These are phyloP conservation scores for Sebastiscus tertius DNA, from an alignment of 2,797 vertebrate genomes.

Conservation along the genomic window DNA sequence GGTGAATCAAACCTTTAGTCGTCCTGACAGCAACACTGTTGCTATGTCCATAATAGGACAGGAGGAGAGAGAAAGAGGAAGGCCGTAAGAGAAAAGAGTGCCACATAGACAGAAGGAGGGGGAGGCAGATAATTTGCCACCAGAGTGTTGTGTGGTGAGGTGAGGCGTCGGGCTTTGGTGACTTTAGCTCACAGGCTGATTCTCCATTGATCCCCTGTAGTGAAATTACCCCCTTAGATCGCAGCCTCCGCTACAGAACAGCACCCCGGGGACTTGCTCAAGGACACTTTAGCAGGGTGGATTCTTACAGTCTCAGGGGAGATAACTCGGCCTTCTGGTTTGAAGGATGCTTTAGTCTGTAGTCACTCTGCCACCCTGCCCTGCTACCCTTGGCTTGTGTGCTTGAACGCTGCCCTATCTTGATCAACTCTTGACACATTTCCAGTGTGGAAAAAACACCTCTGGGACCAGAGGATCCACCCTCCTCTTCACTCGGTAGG, in stretches of 20 bases:
- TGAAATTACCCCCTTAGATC: constrained; percentile 34
- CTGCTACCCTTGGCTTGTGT: constrained; percentile 18
- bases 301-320: constrained; percentile 28
- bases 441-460: constrained; percentile 26
- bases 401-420: constrained; percentile 26
- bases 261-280: constrained; percentile 61
- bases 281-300: constrained; percentile 53
- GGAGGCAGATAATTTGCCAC: constrained; percentile 73
- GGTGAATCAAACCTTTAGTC: constrained; percentile 76
- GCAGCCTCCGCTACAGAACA: constrained; percentile 23
- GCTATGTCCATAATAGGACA: constrained; percentile 82
- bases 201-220: constrained; percentile 50
- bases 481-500: not conserved
- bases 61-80: constrained; percentile 65
- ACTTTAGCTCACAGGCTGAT: constrained; percentile 63
- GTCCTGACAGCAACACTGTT: constrained; percentile 69
- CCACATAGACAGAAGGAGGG: constrained; percentile 74
- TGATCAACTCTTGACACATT: constrained; percentile 49
- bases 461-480: constrained; percentile 15
- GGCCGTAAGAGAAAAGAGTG: constrained; percentile 68
- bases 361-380: constrained; percentile 32
- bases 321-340: constrained; percentile 35
- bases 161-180: constrained; percentile 71
- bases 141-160: constrained; percentile 70
- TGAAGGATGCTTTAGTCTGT: constrained; percentile 43